Evolutionary conservation across 2,888 invertebrate species (phyloP), one percentile per base, ranked within the genome.

Genomic region (Nomada ruficornis): DNA sequence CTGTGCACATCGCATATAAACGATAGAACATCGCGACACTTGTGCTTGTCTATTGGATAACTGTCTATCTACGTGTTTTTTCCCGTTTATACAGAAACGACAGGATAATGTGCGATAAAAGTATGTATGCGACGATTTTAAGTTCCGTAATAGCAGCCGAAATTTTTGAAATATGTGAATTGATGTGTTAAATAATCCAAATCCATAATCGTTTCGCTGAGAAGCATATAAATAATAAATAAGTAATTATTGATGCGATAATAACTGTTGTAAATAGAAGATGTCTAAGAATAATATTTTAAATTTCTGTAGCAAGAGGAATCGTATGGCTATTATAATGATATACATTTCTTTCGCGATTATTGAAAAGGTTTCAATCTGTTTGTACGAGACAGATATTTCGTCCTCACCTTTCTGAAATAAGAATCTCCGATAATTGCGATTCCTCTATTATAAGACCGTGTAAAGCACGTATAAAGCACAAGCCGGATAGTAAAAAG

Each of bases 11-110:
- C 79, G 29, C 84, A 1, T 36, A 75, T 57, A 65, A 42, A 62
- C 44, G 65, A 59, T 54, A 57, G 18, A 52, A 26, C 55, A 55
- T 42, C 75, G 52, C 54, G 60, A 42, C 50, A 68, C 26, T 55
- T 54, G 47, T 63, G 62, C 68, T 59, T 74, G 63, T 80, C 62
- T 77, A 77, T 74, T 67, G 69, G 62, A 57, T 64, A 71, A 68
- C 73, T 89, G 78, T 82, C 77, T 26, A 80, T 72, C 42, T 65
- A 26, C 80, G 23, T 72, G 52, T 26, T 63, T 72, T 80, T 79
- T 80, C 55, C 47, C 57, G 67, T 55, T 55, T 54, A 29, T 54
- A n/a, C n/a, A 72, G 62, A 69, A 80, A 72, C 65, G 59, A 65
- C 70, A 11, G 26, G 29, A 23, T 60, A 26, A 76, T 57, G 55